Conservation (phyloP, 2,888 invertebrate species). For the Drosophila affinis region DNA sequence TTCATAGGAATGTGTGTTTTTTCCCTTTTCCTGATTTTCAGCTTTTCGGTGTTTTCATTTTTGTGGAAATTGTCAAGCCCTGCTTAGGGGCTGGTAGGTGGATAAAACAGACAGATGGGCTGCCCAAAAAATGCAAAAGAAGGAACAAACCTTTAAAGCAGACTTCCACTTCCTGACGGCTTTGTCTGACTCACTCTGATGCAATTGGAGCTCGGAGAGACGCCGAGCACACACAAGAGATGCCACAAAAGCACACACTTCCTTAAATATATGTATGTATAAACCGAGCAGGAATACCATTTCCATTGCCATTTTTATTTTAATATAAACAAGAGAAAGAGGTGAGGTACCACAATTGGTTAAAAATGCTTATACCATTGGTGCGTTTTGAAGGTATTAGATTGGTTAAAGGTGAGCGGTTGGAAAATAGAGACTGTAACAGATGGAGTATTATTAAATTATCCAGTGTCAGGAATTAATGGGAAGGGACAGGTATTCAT, state of each 20-base stretch:
- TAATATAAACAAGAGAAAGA: too few relatives aligned
- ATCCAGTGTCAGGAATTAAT: too few relatives aligned
- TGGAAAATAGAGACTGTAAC: too few relatives aligned
- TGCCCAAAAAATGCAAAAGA: background rate
- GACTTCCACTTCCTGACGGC: constrained; percentile 13
- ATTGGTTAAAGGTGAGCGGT: too few relatives aligned
- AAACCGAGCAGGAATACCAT: constrained; percentile 26
- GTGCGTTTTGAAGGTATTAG: too few relatives aligned
- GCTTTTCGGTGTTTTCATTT: background rate
- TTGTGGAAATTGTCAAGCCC: constrained; percentile 29
- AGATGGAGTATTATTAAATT: too few relatives aligned
- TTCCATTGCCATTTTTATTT: constrained; percentile 33
- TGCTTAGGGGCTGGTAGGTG: constrained; percentile 30
- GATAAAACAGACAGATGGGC: too few relatives aligned
- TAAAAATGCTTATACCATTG: too few relatives aligned
- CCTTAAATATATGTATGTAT: constrained; percentile 1
- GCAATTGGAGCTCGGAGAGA: constrained; percentile 21
- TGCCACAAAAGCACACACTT: constrained; percentile 22
- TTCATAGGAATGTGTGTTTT: constrained; percentile 61
- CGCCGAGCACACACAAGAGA: too few relatives aligned
- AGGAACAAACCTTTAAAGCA: constrained; percentile 38
- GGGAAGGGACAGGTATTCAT: too few relatives aligned
- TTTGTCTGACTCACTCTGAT: constrained; percentile 21
- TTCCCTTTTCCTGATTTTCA: constrained; percentile 22
- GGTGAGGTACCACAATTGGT: too few relatives aligned